Evolutionary conservation across 2,888 invertebrate species (phyloP).

Genomic region (Polyommatus icarus): DNA sequence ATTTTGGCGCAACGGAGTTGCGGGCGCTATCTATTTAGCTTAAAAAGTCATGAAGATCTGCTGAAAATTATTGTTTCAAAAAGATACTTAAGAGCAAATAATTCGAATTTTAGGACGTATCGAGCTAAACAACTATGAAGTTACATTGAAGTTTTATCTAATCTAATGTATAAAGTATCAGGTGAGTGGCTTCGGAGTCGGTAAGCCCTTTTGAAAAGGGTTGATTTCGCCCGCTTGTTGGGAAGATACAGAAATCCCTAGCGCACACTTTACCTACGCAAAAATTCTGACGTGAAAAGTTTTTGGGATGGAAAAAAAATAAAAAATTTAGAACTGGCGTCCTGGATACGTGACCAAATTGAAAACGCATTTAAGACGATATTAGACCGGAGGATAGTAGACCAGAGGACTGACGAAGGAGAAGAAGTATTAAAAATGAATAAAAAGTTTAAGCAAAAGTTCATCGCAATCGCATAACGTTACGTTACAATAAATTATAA

Average conservation of each 20-base stretch:
- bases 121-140: not conserved
- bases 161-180: not conserved
- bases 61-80: not conserved
- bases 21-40: too few species aligned
- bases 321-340: too few species aligned
- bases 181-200: conserved; percentile 3
- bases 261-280: not conserved
- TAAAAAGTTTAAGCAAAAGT: too few species aligned
- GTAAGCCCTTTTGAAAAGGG: conserved; percentile 19
- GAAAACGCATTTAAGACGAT: too few species aligned
- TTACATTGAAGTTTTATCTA: not conserved
- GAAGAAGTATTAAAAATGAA: too few species aligned
- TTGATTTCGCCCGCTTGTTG: conserved; percentile 15
- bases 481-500: too few species aligned
- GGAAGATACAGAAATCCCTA: not conserved
- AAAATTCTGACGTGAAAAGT: not conserved
- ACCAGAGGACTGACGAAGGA: too few species aligned
- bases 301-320: not conserved
- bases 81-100: not conserved
- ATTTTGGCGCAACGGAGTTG: too few species aligned
- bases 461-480: too few species aligned
- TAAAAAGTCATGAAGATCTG: not conserved
- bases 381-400: too few species aligned
- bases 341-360: too few species aligned
- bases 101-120: not conserved